Evolutionary conservation across 2,888 invertebrate species (phyloP).

Genomic region (Catocala nupta): DNA sequence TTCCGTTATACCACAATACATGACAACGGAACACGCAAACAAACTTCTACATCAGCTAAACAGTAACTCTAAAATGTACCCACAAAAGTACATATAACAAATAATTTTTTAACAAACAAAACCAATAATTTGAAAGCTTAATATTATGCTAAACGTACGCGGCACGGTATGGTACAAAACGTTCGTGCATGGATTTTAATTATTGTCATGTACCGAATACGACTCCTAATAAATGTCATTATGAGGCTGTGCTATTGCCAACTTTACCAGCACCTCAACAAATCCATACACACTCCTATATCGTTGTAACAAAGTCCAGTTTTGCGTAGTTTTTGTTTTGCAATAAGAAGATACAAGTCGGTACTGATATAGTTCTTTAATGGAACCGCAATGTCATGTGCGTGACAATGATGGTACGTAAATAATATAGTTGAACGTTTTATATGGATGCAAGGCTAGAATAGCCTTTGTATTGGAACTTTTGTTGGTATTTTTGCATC

Average conservation of each 20-base stretch:
- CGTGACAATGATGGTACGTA: conserved; percentile 85
- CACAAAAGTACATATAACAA: conserved; percentile 56
- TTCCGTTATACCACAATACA: conserved; percentile 36
- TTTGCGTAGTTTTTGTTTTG: conserved; percentile 25
- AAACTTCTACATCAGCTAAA: conserved; percentile 43
- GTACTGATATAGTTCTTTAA: conserved; percentile 80
- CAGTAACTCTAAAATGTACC: conserved; percentile 35
- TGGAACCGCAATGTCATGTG: conserved; percentile 81
- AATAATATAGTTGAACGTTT: conserved; percentile 76
- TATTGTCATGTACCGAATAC: conserved; percentile 86
- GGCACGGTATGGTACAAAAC: conserved; percentile 81
- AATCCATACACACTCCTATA: conserved; percentile 37
- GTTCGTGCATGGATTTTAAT: conserved; percentile 87
- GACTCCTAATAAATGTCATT: conserved; percentile 87
- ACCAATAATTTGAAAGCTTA: conserved; percentile 73
- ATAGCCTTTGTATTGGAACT: conserved; percentile 63
- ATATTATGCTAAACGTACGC: conserved; percentile 81
- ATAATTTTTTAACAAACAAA: conserved; percentile 61
- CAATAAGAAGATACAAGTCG: conserved; percentile 42
- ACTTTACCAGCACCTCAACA: conserved; percentile 23
- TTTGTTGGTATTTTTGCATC: conserved; percentile 63
- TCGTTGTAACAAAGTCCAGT: conserved; percentile 31
- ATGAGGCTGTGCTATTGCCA: conserved; percentile 75
- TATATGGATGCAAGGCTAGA: conserved; percentile 71
- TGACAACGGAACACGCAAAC: conserved; percentile 42